Conservation (phyloP, 2,888 invertebrate genomes). For the Nymphalis urticae region DNA sequence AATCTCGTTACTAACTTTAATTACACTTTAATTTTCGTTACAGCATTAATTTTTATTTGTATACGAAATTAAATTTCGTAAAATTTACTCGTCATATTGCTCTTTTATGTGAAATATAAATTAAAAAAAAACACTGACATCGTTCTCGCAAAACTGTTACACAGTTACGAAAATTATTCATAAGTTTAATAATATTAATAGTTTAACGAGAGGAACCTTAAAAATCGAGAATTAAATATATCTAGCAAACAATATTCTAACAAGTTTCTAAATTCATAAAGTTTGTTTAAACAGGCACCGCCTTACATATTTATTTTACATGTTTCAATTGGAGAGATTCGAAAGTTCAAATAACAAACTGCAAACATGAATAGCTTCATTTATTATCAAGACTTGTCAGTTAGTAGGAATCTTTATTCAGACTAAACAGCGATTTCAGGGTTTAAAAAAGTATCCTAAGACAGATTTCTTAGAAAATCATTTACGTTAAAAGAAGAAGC, state of each 20-base stretch:
- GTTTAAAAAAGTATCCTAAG: not conserved
- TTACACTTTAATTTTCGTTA: too few species aligned
- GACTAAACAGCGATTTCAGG: not conserved
- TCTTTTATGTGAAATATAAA: too few species aligned
- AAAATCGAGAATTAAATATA: constrained; percentile 8
- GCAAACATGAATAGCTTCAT: constrained; percentile 62
- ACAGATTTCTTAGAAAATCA: not conserved
- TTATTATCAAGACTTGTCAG: constrained; percentile 52
- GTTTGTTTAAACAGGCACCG: constrained; percentile 55
- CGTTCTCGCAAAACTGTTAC: not conserved
- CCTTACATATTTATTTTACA: constrained; percentile 60
- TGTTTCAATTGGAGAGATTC: constrained; percentile 72
- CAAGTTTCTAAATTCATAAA: constrained; percentile 38
- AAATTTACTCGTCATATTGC: too few species aligned
- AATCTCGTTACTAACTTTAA: not conserved
- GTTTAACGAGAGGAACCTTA: constrained; percentile 3
- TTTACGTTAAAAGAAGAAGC: not conserved
- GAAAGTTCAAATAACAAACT: constrained; percentile 73
- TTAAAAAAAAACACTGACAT: too few species aligned
- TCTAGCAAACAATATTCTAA: constrained; percentile 29
- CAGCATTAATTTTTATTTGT: too few species aligned
- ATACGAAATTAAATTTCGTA: too few species aligned
- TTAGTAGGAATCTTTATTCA: constrained; percentile 8
- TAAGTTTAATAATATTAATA: not conserved
- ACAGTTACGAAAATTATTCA: not conserved